Evolutionary conservation across 1,140 invertebrate genomes (phyloP), one percentile per base, ranked within the genome.

Genomic region (Diorhabda sublineata): DNA sequence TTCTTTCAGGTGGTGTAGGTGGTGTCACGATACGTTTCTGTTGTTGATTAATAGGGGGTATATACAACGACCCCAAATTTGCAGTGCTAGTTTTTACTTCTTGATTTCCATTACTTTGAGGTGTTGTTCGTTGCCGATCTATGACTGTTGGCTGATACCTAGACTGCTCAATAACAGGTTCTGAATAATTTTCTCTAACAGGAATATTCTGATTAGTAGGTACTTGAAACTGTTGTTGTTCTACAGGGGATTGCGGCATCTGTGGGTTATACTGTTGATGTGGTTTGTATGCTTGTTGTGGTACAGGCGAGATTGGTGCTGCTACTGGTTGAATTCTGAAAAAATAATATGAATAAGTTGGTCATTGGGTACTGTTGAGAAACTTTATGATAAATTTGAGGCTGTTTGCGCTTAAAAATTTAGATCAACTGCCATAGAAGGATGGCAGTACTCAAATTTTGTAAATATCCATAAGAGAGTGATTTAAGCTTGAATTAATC

Each of bases 1-100:
- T 85, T 44, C 86, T 84, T 45, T 86, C 85, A 7, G 81, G 82
- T 74, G 73, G 82, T 77, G 73, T 61, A 11, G 78, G 73, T 6
- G 76, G 76, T 41, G 59, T 69, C 47, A 67, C 63, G 6, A 74
- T 58, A 56, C 68, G 66, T 68, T 72, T 74, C 58, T 77, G 77
- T 64, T 77, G 73, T 69, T 79, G 77, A 71, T 73, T 75, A 6
- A 77, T 59, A 61, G 79, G 80, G 6, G 79, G 79, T 57, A 81
- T 79, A 69, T 81, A 81, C 26, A 81, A 69, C 9, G 77, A 77
- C 11, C 80, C 80, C n/a, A 81, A 66, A 70, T 74, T 67, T 64
- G 70, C 62, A 74, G 60, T 52, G 69, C 64, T 67, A 8, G 72
- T 66, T 69, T 67, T 67, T 7, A 67, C 57, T 45, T 67, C 65